Evolutionary conservation across 1,140 invertebrate genomes (phyloP).

Genomic region (Nomia melanderi): DNA sequence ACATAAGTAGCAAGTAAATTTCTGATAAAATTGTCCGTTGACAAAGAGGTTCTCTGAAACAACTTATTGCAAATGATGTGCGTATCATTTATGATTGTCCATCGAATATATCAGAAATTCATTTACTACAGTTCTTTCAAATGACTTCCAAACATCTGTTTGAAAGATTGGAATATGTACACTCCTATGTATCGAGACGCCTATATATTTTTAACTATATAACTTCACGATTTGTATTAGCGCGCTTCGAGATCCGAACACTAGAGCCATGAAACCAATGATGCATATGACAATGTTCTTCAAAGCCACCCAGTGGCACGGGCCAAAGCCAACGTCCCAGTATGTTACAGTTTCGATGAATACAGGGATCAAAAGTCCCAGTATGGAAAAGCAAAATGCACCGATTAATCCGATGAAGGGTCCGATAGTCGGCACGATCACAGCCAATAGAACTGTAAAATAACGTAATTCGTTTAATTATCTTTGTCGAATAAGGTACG

Average conservation of each 20-base stretch:
- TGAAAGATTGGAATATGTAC: constrained; percentile 34
- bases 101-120: constrained; percentile 22
- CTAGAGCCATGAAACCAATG: constrained; percentile 88
- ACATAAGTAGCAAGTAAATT: constrained; percentile 17
- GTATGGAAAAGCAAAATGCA: constrained; percentile 95
- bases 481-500: constrained; percentile 3
- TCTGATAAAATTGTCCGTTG: constrained; percentile 9
- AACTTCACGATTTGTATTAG: constrained; percentile 85
- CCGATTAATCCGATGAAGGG: constrained; percentile 96
- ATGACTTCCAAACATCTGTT: constrained; percentile 11
- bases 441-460: constrained; percentile 89
- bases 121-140: constrained; percentile 21
- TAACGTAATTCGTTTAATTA: background rate
- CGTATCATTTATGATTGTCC: constrained; percentile 7
- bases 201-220: constrained; percentile 46
- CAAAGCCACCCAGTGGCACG: constrained; percentile 86
- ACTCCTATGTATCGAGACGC: background rate
- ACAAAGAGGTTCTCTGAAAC: background rate
- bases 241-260: constrained; percentile 90
- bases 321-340: constrained; percentile 89
- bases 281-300: constrained; percentile 89
- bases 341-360: constrained; percentile 92
- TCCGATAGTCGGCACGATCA: constrained; percentile 92
- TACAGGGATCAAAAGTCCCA: constrained; percentile 95
- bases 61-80: constrained; percentile 3